These are phyloP conservation scores for Heliocidaris tuberculata DNA, from an alignment of 35 echinoderm and acorn worm genomes.

Conservation along the genomic window DNA sequence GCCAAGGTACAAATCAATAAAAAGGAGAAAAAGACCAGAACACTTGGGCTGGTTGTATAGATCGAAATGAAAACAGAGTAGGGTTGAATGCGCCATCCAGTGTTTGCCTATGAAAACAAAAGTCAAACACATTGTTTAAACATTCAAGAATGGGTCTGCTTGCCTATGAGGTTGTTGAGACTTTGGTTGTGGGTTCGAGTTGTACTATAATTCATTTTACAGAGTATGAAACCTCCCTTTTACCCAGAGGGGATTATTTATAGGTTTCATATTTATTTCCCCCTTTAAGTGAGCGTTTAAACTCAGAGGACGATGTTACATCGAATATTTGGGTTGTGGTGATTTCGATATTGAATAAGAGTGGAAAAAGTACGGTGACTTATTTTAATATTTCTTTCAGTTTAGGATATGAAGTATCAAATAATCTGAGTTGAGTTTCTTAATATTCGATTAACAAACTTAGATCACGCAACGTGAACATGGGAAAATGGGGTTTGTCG, in stretches of 20 bases:
- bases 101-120: conserved; percentile 22
- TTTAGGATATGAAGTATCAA: too few species aligned
- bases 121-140: conserved; percentile 25
- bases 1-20: conserved; percentile 17
- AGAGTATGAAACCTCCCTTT: not conserved
- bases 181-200: not conserved
- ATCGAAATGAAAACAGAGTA: conserved; percentile 23
- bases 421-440: too few species aligned
- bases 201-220: not conserved
- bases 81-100: conserved; percentile 33
- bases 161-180: not conserved
- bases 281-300: not conserved
- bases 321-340: too few species aligned
- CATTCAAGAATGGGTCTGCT: not conserved
- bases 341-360: too few species aligned
- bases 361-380: too few species aligned
- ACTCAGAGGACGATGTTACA: too few species aligned
- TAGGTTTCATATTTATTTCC: not conserved
- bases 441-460: too few species aligned
- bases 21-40: conserved; percentile 16
- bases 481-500: too few species aligned
- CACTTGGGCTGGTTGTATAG: conserved; percentile 19
- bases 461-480: too few species aligned
- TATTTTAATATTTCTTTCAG: too few species aligned
- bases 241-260: not conserved